A percentile compares a stretch with the other conserved stretches of the same genome.
Evolutionary conservation across 2,113 vertebrate genomes (phyloP).

Genomic region (Pelmatolapia mariae): DNA sequence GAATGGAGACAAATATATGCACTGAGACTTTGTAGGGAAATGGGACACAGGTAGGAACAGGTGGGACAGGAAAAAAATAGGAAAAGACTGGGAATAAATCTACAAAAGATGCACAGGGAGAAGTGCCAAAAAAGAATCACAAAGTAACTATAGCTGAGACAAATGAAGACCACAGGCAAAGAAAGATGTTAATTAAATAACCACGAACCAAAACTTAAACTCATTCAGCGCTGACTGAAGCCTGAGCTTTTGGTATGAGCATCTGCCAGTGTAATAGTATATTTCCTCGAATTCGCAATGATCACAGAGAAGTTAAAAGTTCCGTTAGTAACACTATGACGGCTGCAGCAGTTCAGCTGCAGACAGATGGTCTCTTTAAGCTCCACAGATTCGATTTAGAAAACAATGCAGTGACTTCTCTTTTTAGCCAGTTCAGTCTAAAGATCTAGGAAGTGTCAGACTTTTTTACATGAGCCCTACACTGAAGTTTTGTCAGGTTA

Average conservation of each 20-base stretch:
- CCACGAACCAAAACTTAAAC: background rate
- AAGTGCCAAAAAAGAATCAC: background rate
- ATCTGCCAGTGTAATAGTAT: background rate
- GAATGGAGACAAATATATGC: background rate
- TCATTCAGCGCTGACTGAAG: background rate
- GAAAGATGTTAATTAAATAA: background rate
- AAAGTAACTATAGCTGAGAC: background rate
- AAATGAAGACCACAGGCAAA: background rate
- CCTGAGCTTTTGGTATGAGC: background rate
- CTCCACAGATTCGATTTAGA: background rate
- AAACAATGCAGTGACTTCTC: background rate
- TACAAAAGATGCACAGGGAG: background rate
- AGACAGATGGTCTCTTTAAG: background rate
- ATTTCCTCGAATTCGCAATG: background rate
- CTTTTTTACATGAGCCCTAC: background rate
- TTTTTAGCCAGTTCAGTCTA: background rate
- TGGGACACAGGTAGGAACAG: background rate
- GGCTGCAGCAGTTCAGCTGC: background rate
- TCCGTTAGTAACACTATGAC: background rate
- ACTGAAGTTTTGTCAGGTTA: background rate
- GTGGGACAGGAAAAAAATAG: background rate
- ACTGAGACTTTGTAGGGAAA: background rate
- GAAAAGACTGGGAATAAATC: background rate
- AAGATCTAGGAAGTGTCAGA: background rate
- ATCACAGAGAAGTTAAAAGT: background rate